These are phyloP conservation scores for Liparis tanakae DNA, from an alignment of 2,797 vertebrate genomes.

Conservation along the genomic window DNA sequence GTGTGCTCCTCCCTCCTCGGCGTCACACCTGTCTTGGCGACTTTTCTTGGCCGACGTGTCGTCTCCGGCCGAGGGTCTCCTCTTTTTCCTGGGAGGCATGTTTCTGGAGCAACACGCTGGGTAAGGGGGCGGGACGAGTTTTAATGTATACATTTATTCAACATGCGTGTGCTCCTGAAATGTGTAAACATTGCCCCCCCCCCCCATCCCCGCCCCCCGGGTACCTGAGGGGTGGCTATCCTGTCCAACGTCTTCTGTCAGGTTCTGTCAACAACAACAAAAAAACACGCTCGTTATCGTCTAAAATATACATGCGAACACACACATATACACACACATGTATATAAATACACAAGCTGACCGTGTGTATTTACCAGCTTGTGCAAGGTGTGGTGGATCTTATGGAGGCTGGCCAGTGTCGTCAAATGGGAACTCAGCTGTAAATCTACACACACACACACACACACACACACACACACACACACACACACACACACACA, in stretches of 20 bases:
- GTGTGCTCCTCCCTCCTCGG: background rate
- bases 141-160: background rate
- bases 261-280: too few species aligned
- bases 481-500: constrained; percentile 6
- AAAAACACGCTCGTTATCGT: too few species aligned
- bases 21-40: constrained; percentile 93
- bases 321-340: background rate
- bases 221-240: too few species aligned
- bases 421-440: constrained; percentile 99
- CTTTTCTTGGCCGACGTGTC: constrained; percentile 98
- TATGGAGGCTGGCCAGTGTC: constrained; percentile 99
- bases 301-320: too few species aligned
- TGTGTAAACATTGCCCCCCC: background rate
- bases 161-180: background rate
- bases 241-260: too few species aligned
- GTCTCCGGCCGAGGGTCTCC: constrained; percentile 97
- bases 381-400: constrained; percentile 99
- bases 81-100: constrained; percentile 99
- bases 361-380: constrained; percentile 90
- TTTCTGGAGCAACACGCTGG: constrained; percentile 96
- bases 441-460: constrained; percentile 89
- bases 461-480: too few species aligned
- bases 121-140: background rate
- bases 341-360: constrained; percentile 11
- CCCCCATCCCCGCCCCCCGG: too few species aligned